Conservation (phyloP, 2,888 invertebrate species). For the Andrena chrysosceles region DNA sequence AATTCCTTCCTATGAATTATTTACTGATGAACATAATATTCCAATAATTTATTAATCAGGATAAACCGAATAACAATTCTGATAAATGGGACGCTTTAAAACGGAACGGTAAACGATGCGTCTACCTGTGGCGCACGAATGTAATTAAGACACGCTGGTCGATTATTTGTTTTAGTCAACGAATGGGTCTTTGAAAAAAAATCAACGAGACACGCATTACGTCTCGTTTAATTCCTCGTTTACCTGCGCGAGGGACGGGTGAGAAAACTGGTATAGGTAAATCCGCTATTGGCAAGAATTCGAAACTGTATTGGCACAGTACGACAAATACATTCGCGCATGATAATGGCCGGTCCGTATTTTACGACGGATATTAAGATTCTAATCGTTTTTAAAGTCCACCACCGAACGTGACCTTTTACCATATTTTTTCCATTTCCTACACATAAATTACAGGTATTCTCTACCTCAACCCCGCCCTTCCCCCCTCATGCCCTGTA, state of each 20-base stretch:
- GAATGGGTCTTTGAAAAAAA: too few relatives aligned
- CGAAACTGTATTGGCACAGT: slow-evolving; percentile 24
- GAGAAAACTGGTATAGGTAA: neutral
- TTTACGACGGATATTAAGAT: slow-evolving; percentile 65
- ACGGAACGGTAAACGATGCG: neutral
- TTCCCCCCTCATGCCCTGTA: slow-evolving; percentile 39
- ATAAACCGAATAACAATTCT: neutral
- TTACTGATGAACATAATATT: neutral
- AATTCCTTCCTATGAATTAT: neutral
- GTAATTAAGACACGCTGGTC: neutral
- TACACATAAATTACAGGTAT: slow-evolving; percentile 72
- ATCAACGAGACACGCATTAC: neutral
- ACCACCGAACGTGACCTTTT: slow-evolving; percentile 64
- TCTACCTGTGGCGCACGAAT: neutral
- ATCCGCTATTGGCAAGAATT: slow-evolving; percentile 17
- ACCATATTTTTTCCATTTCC: slow-evolving; percentile 69
- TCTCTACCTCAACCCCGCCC: slow-evolving; percentile 8
- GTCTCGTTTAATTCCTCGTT: neutral
- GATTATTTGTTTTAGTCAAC: neutral
- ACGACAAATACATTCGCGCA: slow-evolving; percentile 55
- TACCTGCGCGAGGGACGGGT: neutral
- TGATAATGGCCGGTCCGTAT: slow-evolving; percentile 50
- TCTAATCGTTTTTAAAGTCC: slow-evolving; percentile 65
- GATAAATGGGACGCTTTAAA: neutral
- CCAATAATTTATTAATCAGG: neutral